Base-by-base conservation (phyloP, 92 coral and sea anemone species). In the Montipora capitata region DNA sequence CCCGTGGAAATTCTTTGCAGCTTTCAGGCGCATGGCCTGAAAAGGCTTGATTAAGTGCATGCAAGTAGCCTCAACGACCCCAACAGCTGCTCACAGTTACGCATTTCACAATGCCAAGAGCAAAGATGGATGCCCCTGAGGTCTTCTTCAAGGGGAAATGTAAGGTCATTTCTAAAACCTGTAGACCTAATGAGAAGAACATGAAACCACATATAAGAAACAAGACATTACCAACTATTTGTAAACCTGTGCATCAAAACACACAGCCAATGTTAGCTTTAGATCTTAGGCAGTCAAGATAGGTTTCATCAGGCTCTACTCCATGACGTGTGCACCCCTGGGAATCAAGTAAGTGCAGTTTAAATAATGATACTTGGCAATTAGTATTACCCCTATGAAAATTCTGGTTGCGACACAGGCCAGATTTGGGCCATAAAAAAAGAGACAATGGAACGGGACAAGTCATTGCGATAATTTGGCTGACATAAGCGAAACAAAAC, bases 21-120 rank as follows among this genome's bases (percentile, higher is more conserved):
- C 52, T 72, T 84, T 90, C 93, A 17, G 93, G 93, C 5, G 86
- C 93, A 90, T 68, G 79, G 38, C 78, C 84, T 35, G 78, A 79
- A 15, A 90, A 42, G 11, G 77, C 75, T 41, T 84, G 44, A 74
- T 90, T 90, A 7, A 90, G 73, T 45, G 6, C 40, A 52, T 84
- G 92, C 40, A 62, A 81, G 65, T 35, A 88, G 39, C 4, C 92
- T 84, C 40, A 88, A 7, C 4, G 92, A 80, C 1, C 87, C 92
- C 9, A 88, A 42, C 16, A 88, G 35, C 35, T 27, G 35, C 35
- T 27, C 35, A 27, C 35, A 27, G 87, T 88, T 88, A 27, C 92
- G 59, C 83, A 82, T 81, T 45, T 90, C 93, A 72, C 93, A 90
- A 57, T 89, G 88, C 7, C 82, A 15, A 8, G 62, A 56, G 62